These are phyloP conservation scores for Clepsis dumicolana DNA, from an alignment of 2,888 invertebrate species.

Conservation along the genomic window DNA sequence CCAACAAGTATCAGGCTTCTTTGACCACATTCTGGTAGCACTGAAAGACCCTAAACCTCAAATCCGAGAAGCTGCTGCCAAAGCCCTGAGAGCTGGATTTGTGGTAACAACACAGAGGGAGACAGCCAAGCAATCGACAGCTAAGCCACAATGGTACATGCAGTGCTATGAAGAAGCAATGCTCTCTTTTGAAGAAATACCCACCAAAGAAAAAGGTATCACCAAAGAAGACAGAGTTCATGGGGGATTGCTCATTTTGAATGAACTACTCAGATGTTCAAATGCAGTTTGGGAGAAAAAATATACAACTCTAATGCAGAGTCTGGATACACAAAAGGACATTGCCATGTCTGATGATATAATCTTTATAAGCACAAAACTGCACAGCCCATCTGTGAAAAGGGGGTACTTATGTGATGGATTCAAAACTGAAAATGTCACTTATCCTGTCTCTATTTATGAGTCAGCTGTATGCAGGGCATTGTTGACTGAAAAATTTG, in stretches of 20 bases:
- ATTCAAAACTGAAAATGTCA: constrained; percentile 81
- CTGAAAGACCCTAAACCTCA: constrained; percentile 96
- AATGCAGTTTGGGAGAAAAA: constrained; percentile 95
- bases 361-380: constrained; percentile 85
- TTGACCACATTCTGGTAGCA: constrained; percentile 96
- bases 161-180: constrained; percentile 97
- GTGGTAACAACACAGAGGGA: constrained; percentile 98
- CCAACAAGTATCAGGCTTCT: constrained; percentile 96
- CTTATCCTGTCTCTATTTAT: constrained; percentile 87
- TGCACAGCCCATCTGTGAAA: constrained; percentile 86
- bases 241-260: constrained; percentile 96
- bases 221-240: constrained; percentile 96
- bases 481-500: constrained; percentile 93
- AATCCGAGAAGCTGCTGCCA: constrained; percentile 96
- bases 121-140: constrained; percentile 95
- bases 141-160: constrained; percentile 96
- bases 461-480: constrained; percentile 95
- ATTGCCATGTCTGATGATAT: constrained; percentile 84
- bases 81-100: constrained; percentile 97
- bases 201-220: constrained; percentile 90
- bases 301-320: constrained; percentile 90
- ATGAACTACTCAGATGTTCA: constrained; percentile 96
- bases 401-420: constrained; percentile 82
- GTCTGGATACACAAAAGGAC: constrained; percentile 80
- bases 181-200: constrained; percentile 90